Conservation (phyloP, 2,797 vertebrate species). For the Neopelma chrysocephalum region DNA sequence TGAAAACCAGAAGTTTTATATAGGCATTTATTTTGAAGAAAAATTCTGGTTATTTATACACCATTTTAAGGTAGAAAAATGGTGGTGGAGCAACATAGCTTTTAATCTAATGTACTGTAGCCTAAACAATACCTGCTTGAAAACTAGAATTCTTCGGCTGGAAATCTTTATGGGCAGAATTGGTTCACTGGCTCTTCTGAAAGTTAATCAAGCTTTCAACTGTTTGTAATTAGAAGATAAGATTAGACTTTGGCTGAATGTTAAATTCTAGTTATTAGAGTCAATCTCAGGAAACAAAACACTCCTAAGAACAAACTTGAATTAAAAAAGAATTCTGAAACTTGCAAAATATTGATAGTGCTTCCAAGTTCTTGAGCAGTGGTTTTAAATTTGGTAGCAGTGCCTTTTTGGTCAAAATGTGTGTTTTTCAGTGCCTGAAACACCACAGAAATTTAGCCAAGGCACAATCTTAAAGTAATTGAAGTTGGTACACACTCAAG, state of each 20-base stretch:
- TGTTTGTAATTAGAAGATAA: background rate
- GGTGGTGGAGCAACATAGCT: background rate
- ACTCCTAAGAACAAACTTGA: background rate
- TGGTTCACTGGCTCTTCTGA: background rate
- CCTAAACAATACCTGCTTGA: background rate
- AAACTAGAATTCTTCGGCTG: background rate
- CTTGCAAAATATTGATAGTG: background rate
- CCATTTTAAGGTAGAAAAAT: background rate
- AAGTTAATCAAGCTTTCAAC: constrained; percentile 7
- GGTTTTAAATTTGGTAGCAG: background rate
- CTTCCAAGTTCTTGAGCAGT: background rate
- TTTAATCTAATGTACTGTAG: background rate
- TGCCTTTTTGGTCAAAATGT: background rate
- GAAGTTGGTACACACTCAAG: background rate
- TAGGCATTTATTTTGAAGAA: background rate
- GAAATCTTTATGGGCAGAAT: background rate
- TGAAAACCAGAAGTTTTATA: background rate
- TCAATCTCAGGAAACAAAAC: background rate
- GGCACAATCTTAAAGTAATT: background rate
- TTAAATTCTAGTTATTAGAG: background rate
- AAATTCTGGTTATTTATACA: background rate
- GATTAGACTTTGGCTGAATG: background rate
- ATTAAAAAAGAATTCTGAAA: background rate
- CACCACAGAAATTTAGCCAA: background rate
- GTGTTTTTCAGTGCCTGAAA: background rate